These are phyloP conservation scores for Clarias magur DNA, from an alignment of 2,113 vertebrate genomes.

Conservation along the genomic window DNA sequence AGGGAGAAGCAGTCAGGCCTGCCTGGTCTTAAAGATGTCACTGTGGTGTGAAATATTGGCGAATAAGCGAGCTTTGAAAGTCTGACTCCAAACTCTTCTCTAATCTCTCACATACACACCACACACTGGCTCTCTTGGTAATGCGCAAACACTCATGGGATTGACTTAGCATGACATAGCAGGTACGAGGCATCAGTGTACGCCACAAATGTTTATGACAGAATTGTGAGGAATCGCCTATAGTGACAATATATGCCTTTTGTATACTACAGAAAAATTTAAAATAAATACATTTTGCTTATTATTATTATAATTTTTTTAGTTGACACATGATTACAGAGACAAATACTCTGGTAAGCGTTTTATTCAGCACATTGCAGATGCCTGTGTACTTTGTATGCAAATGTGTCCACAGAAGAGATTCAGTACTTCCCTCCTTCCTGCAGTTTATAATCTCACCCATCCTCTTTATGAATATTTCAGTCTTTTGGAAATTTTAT, in stretches of 20 bases:
- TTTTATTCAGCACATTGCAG: neutral
- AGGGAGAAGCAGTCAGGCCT: slow-evolving; percentile 72
- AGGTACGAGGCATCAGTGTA: slow-evolving; percentile 11
- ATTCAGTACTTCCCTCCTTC: neutral
- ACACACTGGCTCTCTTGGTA: slow-evolving; percentile 35
- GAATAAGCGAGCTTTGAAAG: slow-evolving; percentile 76
- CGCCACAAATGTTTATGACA: slow-evolving; percentile 32
- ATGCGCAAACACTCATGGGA: slow-evolving; percentile 41
- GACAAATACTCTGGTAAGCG: neutral
- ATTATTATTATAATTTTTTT: neutral
- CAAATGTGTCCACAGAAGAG: neutral
- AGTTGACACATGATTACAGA: neutral
- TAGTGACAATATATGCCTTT: slow-evolving; percentile 34
- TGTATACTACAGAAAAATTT: neutral
- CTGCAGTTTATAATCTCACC: neutral
- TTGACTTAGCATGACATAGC: slow-evolving; percentile 40
- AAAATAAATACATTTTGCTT: too few species aligned
- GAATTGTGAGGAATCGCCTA: slow-evolving; percentile 24
- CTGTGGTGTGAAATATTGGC: slow-evolving; percentile 78
- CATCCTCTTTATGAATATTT: neutral
- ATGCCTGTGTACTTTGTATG: neutral
- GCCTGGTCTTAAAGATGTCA: slow-evolving; percentile 79
- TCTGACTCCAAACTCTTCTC: slow-evolving; percentile 59
- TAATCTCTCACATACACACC: slow-evolving; percentile 39
- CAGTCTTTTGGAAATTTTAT: neutral